Conservation (phyloP, 1,140 invertebrate species). For the Bombus superbus region DNA sequence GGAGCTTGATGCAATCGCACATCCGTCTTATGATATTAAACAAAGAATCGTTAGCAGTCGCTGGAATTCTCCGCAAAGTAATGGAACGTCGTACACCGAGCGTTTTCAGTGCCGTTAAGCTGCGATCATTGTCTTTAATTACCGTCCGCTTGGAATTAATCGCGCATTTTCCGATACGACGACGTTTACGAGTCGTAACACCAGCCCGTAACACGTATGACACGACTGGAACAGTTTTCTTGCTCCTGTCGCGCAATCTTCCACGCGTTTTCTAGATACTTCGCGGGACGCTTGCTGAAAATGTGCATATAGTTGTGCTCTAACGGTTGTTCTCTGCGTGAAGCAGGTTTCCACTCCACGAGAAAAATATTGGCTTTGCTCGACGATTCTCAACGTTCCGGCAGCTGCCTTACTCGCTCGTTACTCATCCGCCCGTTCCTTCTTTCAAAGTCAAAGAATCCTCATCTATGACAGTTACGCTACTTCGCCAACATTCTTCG, state of each 20-base stretch:
- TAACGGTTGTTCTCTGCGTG: constrained; percentile 16
- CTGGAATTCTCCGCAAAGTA: background rate
- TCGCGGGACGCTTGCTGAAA: constrained; percentile 13
- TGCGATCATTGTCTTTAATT: constrained; percentile 14
- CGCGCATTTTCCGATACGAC: background rate
- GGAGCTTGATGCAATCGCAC: background rate
- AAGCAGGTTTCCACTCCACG: constrained; percentile 2
- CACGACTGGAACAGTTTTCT: background rate
- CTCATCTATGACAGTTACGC: background rate
- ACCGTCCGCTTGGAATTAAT: constrained; percentile 25
- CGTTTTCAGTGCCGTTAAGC: constrained; percentile 30
- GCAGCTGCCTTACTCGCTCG: background rate
- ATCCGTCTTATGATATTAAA: background rate
- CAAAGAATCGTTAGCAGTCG: background rate
- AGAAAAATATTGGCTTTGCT: background rate
- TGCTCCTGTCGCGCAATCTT: constrained; percentile 29
- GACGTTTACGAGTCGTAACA: background rate
- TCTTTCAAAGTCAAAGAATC: background rate
- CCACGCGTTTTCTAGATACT: constrained; percentile 17
- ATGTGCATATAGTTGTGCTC: constrained; percentile 1
- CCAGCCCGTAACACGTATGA: background rate
- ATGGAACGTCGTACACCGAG: no score
- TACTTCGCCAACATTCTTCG: background rate
- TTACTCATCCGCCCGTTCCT: background rate
- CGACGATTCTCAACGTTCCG: background rate